Evolutionary conservation across 2,888 invertebrate species (phyloP), one percentile per base, ranked within the genome.

Genomic region (Myathropa florea): DNA sequence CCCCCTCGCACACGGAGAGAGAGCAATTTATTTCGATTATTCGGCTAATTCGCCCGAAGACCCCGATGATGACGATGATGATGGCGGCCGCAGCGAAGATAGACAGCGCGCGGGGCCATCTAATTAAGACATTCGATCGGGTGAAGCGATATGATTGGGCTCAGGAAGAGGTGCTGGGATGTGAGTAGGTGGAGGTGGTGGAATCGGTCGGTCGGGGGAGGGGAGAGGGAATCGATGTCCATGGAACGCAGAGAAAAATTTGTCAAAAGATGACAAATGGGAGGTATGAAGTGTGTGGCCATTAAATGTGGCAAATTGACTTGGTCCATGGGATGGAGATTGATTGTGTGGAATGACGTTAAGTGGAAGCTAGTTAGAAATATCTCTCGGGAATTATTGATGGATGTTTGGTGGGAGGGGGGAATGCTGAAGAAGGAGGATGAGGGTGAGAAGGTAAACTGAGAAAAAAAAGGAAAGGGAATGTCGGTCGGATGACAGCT

Each of bases 121-220:
- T 91, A 91, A 91, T 91, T 91, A 91, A 91, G 91, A 91, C 91
- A 91, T 91, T 91, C 91, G 91, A 91, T 91, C 89, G 88, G 90
- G 89, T 67, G 90, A 89, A 90, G 90, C 91, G 90, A 90, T 91
- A 91, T 90, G 89, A 89, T 55, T 85, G 65, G 64, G 36, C 18
- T 39, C 26, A 60, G 30, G 46, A 67, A 55, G 61, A 33, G 30
- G 33, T 28, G 46, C 12, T 61, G 76, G 26, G 36, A 57, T 71
- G 55, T 23, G 61, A 86, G 68, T 60, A 23, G 57, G 23, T 84
- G 84, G 81, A 77, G 85, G 85, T 76, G 84, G 81, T 65, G 60
- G 65, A 30, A 1, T 18, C 26, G 39, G 64, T 70, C 24, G 60
- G 39, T 53, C 46, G n/a, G 18, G 10, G 10, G 10, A 3, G 12